Evolutionary conservation across 2,113 vertebrate genomes (phyloP), one percentile per base, ranked within the genome.

Genomic region (Butorides virescens): DNA sequence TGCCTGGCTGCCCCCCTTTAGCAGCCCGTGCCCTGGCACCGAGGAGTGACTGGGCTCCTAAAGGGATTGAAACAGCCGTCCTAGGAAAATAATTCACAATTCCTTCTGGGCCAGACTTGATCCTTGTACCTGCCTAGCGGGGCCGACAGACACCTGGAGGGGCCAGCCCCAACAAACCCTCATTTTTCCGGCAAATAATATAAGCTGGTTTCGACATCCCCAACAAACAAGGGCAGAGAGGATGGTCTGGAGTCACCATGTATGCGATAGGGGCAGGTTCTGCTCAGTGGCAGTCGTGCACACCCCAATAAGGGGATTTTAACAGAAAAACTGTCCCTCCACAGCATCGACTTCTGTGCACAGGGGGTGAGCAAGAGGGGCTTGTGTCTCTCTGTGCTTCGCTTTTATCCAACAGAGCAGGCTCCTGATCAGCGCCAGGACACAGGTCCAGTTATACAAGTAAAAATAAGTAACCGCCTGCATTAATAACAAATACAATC

Each of bases 391-490:
- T 79, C 50, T 46, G 34, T 56, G 29, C 36, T 89, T 87, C 18
- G 36, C n/a, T 78, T 82, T 90, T 52, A 82, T 52, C 56, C 62
- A 61, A 25, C 36, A 65, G 52, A 92, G 34, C 39, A 61, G 36
- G 56, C 77, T 52, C 70, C 77, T 71, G 53, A 81, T 37, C 77
- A 87, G 39, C 76, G 30, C 22, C 65, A 79, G 76, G 52, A 71
- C 34, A 23, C 30, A 23, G 36, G 49, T 95, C 39, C 58, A 76
- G 52, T 61, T 78, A 61, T 19, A 42, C 62, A 80, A 88, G 62
- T 8, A 88, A 78, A 73, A 96, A 79, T 61, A 83, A 94, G 44
- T 66, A 92, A 87, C 50, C 20, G 23, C 83, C 74, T 92, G 46
- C 46, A 83, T 66, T 52, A 79, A 71, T 76, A 94, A 85, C 14